Evolutionary conservation across 2,888 invertebrate species (phyloP).

Genomic region (Eristalis intricaria): DNA sequence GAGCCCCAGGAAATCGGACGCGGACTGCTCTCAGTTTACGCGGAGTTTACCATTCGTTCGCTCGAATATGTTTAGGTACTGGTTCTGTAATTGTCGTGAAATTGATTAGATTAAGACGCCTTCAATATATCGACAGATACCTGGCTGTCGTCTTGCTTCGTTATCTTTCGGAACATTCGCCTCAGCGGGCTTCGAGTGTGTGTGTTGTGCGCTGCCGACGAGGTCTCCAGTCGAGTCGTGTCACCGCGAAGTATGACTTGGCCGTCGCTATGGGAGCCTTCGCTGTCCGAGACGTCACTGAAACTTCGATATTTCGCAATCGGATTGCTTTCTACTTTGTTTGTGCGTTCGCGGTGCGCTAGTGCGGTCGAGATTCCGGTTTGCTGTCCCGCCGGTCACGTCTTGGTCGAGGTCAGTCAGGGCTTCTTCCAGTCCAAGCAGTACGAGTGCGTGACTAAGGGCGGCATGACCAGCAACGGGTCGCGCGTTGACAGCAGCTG

Average conservation of each 20-base stretch:
- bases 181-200: not conserved
- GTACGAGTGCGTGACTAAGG: conserved; percentile 44
- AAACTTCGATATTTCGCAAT: conserved; percentile 24
- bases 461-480: conserved; percentile 28
- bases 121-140: conserved; percentile 37
- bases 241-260: conserved; percentile 34
- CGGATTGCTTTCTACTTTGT: conserved; percentile 28
- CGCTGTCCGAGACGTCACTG: conserved; percentile 9
- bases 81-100: conserved; percentile 25
- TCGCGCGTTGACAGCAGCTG: conserved; percentile 7
- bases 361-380: conserved; percentile 47
- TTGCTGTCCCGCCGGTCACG: conserved; percentile 56
- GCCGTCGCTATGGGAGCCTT: conserved; percentile 12
- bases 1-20: conserved; percentile 56
- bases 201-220: not conserved
- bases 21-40: not conserved
- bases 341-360: conserved; percentile 16
- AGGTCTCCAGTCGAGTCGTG: not conserved
- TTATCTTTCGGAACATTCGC: conserved; percentile 1
- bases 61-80: conserved; percentile 19
- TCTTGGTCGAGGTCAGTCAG: conserved; percentile 48
- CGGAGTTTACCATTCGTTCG: not conserved
- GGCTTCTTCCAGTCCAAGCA: conserved; percentile 40
- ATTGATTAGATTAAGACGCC: conserved; percentile 62
- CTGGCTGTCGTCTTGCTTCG: not conserved